phyloP scores from a whole-genome alignment of 2,888 invertebrate genomes.

The Erebia ligea region DNA sequence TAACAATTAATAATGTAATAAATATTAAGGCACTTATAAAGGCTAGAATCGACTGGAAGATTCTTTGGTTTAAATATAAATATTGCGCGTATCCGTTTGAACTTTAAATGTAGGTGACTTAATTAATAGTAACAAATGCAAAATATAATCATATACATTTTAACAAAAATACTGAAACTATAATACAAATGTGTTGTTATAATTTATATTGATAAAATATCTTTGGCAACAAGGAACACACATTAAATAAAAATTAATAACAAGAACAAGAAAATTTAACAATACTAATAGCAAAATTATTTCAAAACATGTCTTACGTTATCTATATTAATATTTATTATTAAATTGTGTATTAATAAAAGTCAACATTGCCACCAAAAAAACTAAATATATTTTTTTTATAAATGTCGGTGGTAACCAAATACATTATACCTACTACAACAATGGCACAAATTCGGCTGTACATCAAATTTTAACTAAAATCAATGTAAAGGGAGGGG shows the following conservation, averaged over 20 bases:
- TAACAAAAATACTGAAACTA: conserved; percentile 67
- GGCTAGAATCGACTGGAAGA: conserved; percentile 73
- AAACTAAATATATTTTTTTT: conserved; percentile 27
- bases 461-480: conserved; percentile 4
- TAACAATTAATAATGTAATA: conserved; percentile 38
- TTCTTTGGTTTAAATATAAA: conserved; percentile 70
- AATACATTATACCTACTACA: not conserved
- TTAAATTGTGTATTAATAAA: conserved; percentile 30
- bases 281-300: conserved; percentile 66
- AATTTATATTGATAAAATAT: conserved; percentile 59
- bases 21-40: conserved; percentile 49
- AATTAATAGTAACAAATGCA: conserved; percentile 74
- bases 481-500: not conserved
- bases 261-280: conserved; percentile 80
- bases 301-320: conserved; percentile 63
- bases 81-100: conserved; percentile 73
- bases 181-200: conserved; percentile 61
- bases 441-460: not conserved
- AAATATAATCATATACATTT: conserved; percentile 52
- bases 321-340: conserved; percentile 41
- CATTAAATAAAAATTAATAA: conserved; percentile 75
- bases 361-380: conserved; percentile 39
- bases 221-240: conserved; percentile 83
- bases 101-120: conserved; percentile 79
- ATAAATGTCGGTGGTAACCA: conserved; percentile 40